phyloP scores from a whole-genome alignment of 2,113 vertebrate species.

The Carassius auratus region DNA sequence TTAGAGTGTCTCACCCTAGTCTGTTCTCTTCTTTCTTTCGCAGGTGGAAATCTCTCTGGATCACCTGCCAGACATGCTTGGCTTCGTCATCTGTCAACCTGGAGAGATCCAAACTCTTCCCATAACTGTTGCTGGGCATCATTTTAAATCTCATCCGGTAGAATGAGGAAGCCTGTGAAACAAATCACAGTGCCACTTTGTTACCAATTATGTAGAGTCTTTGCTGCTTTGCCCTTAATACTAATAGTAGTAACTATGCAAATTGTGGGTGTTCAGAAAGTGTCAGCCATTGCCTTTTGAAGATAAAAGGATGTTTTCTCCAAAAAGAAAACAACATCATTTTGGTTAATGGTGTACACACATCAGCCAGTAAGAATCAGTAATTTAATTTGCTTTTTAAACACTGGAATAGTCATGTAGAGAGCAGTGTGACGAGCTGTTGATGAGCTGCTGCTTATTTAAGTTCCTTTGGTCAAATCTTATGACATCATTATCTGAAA shows the following conservation, averaged over 20 bases:
- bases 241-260: not conserved
- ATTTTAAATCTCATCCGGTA: constrained; percentile 22
- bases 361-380: not conserved
- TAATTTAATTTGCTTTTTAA: not conserved
- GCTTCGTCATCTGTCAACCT: constrained; percentile 91
- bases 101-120: constrained; percentile 89
- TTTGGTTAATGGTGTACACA: not conserved
- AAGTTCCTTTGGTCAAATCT: not conserved
- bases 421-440: not conserved
- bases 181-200: not conserved
- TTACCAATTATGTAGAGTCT: not conserved
- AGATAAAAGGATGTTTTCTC: not conserved
- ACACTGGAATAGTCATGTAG: not conserved
- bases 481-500: not conserved
- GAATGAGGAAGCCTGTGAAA: not conserved
- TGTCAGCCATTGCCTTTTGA: not conserved
- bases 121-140: constrained; percentile 67
- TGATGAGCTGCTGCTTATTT: not conserved
- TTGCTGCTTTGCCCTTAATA: not conserved
- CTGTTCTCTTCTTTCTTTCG: constrained; percentile 89
- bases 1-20: constrained; percentile 78
- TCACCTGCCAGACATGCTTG: constrained; percentile 88
- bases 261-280: not conserved
- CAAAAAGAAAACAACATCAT: not conserved
- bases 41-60: constrained; percentile 90